Conservation (phyloP, 2,888 invertebrate genomes). For the Scaptomyza polygonia region DNA sequence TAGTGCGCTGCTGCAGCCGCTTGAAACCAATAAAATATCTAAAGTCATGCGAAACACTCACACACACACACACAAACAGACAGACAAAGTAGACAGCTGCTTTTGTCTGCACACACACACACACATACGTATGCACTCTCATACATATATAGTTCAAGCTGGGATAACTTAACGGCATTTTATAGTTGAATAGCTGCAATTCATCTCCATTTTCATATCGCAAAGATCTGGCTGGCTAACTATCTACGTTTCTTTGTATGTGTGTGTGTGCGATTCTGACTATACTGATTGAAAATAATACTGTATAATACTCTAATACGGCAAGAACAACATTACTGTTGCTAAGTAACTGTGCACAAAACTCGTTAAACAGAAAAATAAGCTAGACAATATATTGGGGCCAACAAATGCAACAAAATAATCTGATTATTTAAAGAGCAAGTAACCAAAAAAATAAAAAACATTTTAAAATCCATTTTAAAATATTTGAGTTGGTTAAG, state of each 20-base stretch:
- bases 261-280: not conserved
- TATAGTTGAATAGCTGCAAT: constrained; percentile 53
- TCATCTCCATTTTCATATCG: constrained; percentile 53
- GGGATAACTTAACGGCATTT: constrained; percentile 52
- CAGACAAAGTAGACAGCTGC: constrained; percentile 20
- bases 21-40: constrained; percentile 56
- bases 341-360: not conserved
- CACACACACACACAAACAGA: constrained; percentile 2
- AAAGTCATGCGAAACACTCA: constrained; percentile 43
- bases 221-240: constrained; percentile 35
- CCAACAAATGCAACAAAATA: not conserved
- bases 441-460: not conserved
- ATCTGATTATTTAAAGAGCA: not conserved
- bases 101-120: constrained; percentile 38
- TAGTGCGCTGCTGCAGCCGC: constrained; percentile 45
- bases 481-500: not conserved
- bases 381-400: not conserved
- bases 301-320: constrained; percentile 6
- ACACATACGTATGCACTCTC: constrained; percentile 10
- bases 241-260: not conserved
- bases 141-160: constrained; percentile 7
- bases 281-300: constrained; percentile 48
- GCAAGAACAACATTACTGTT: not conserved
- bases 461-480: not conserved
- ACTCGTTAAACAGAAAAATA: not conserved